Base-by-base conservation (phyloP, 1,140 invertebrate species). In the Spodoptera frugiperda region DNA sequence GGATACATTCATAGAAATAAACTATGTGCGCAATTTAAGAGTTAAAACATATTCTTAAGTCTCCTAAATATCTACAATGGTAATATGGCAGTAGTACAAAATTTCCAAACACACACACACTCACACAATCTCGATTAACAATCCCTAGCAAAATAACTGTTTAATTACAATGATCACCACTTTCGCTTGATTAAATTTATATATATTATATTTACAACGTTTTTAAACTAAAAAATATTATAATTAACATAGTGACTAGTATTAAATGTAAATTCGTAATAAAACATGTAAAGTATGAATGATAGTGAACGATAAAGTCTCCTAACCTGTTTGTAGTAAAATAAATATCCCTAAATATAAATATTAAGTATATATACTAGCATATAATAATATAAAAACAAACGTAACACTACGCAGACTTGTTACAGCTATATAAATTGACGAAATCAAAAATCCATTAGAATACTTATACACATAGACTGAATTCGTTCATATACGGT, bases 351-450 rank as follows among this genome's bases (percentile, higher is more conserved):
- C 85, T 89, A 87, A 86, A 78, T 76, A 83, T 85, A 83, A 76
- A 84, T 83, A 57, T 61, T 79, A 67, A 80, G 82, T 82, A 87
- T 87, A 85, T 88, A 85, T 73, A 86, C 86, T 91, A 91, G 85
- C 82, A 89, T 88, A 90, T 83, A 81, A 85, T 84, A 82, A n/a
- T n/a, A n/a, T n/a, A 78, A 89, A 93, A 91, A 86, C 86, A 89
- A 91, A 80, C 78, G 74, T 87, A 84, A 84, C 80, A 55, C 87
- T 93, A 93, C 84, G 82, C 91, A 92, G 90, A 90, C 87, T 90
- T 90, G 78, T 82, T 86, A 75, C 79, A 83, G 82, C 85, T 90
- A 89, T 86, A 84, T 71, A 91, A 93, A 91, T 91, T 91, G 90
- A 90, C 87, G 71, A 87, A 92, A 91, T 84, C 83, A 89, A 91